Percentiles rank a stretch among this genome's conserved stretches.
phyloP scores from a whole-genome alignment of 1,140 invertebrate species.

The Lerema accius region DNA sequence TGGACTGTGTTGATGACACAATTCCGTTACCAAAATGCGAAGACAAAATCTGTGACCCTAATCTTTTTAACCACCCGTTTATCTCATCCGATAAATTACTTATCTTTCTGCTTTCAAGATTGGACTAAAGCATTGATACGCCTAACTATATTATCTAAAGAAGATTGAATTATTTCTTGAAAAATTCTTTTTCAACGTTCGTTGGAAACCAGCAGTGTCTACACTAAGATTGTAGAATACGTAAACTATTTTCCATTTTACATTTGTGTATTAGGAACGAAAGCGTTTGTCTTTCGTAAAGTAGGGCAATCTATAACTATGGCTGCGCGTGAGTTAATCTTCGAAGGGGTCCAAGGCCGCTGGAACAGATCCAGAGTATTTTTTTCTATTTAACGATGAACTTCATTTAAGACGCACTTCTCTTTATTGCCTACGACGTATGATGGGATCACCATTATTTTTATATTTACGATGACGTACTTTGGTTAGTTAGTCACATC shows the following conservation, averaged over 20 bases:
- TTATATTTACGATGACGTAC: slow-evolving; percentile 38
- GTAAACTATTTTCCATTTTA: neutral
- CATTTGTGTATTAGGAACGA: neutral
- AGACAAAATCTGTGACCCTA: slow-evolving; percentile 11
- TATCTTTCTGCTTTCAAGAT: no score
- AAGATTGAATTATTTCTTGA: no score
- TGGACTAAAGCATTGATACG: no score
- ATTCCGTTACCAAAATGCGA: slow-evolving; percentile 7
- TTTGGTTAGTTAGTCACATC: no score
- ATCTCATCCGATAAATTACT: slow-evolving; percentile 4
- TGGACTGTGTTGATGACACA: neutral
- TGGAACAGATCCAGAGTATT: slow-evolving; percentile 69
- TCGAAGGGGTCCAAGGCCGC: slow-evolving; percentile 69
- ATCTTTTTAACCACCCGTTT: slow-evolving; percentile 4
- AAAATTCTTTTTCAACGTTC: no score
- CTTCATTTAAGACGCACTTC: slow-evolving; percentile 29
- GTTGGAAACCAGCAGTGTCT: no score
- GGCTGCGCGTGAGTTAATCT: slow-evolving; percentile 54
- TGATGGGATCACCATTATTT: slow-evolving; percentile 42
- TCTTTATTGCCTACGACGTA: slow-evolving; percentile 33
- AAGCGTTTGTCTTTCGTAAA: slow-evolving; percentile 36
- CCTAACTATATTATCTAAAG: no score
- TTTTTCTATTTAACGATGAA: slow-evolving; percentile 45
- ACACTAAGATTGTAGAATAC: neutral
- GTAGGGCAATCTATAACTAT: slow-evolving; percentile 62